Conservation (phyloP, 2,888 invertebrate species). For the Allacma fusca region DNA sequence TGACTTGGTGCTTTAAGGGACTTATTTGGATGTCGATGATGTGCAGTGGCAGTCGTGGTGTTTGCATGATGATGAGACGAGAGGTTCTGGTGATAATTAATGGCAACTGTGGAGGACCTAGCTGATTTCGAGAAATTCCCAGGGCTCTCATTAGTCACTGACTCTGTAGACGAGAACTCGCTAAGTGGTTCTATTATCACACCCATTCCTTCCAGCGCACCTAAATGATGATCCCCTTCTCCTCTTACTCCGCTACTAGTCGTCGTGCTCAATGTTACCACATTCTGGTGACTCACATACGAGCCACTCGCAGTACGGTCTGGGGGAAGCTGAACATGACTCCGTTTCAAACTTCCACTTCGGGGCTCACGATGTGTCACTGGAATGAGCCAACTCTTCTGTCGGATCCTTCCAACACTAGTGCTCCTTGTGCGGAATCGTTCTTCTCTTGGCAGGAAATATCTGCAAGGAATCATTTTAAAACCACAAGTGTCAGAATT, state of each 20-base stretch:
- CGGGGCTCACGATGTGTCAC: constrained; percentile 48
- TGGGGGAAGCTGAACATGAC: constrained; percentile 49
- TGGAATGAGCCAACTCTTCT: constrained; percentile 54
- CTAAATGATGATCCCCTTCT: constrained; percentile 32
- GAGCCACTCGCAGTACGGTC: constrained; percentile 20
- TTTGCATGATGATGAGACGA: constrained; percentile 23
- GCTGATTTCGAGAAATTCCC: constrained; percentile 35
- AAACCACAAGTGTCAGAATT: too few relatives aligned
- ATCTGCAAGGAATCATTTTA: constrained; percentile 2
- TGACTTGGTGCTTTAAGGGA: neutral
- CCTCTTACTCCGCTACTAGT: constrained; percentile 26
- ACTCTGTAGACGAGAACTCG: constrained; percentile 49
- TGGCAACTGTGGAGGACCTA: constrained; percentile 35
- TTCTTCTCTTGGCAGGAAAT: constrained; percentile 37
- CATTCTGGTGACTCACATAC: constrained; percentile 5
- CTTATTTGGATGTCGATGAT: constrained; percentile 32
- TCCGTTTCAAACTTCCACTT: constrained; percentile 54
- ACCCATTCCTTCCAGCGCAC: constrained; percentile 26
- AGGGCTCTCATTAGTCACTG: constrained; percentile 47
- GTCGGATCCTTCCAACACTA: constrained; percentile 45
- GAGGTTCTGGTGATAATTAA: constrained; percentile 34
- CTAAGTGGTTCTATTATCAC: constrained; percentile 40
- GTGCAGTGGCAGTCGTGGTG: constrained; percentile 24
- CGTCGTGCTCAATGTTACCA: constrained; percentile 18
- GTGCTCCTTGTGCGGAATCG: constrained; percentile 10